Evolutionary conservation across 2,888 invertebrate species (phyloP).

Genomic region (Lottia scabra): DNA sequence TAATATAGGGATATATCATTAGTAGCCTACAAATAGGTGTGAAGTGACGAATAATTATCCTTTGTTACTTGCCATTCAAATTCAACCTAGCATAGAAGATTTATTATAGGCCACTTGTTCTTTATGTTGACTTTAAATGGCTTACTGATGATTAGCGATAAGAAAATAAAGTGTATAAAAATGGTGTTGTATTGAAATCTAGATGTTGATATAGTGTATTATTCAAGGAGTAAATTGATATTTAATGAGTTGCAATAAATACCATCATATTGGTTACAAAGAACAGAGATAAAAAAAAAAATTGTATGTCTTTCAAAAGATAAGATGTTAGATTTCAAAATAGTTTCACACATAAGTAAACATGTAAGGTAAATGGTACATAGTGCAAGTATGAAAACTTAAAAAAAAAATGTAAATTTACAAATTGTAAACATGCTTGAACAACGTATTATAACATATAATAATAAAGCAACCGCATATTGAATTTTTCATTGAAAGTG

Average conservation of each 20-base stretch:
- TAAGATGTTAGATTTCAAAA: no score
- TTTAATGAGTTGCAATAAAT: slow-evolving; percentile 6
- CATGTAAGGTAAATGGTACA: no score
- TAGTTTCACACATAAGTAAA: no score
- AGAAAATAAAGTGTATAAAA: background rate
- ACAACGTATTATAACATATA: no score
- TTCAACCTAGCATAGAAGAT: slow-evolving; percentile 14
- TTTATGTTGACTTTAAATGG: background rate
- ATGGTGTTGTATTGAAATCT: background rate
- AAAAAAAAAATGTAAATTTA: no score
- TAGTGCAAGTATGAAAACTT: no score
- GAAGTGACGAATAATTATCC: slow-evolving; percentile 17
- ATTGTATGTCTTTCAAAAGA: background rate
- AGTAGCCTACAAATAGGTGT: slow-evolving; percentile 19
- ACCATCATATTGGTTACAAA: slow-evolving; percentile 4
- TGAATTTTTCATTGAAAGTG: no score
- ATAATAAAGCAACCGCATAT: no score
- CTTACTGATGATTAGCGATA: background rate
- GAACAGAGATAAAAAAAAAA: background rate
- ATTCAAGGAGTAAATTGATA: slow-evolving; percentile 4
- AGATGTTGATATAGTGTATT: slow-evolving; percentile 2
- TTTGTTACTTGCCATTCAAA: slow-evolving; percentile 9
- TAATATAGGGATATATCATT: slow-evolving; percentile 15
- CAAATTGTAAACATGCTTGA: no score
- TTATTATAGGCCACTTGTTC: slow-evolving; percentile 6